Percentiles rank a stretch among this genome's conserved stretches.
These are phyloP conservation scores for Buceros bicornis DNA, from an alignment of 2,797 vertebrate species.

Conservation along the genomic window DNA sequence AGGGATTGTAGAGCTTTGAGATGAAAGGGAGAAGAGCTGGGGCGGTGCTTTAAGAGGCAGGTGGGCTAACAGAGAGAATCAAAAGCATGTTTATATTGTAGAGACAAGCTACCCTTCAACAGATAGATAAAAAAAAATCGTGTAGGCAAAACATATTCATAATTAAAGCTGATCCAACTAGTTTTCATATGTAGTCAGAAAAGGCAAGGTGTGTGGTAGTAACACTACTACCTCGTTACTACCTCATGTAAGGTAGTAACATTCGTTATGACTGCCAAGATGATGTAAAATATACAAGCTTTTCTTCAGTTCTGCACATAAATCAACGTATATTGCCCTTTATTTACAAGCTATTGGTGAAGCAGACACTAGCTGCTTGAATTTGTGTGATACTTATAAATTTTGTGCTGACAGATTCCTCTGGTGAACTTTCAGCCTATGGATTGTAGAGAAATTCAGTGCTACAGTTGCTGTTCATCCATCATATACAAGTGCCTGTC, in stretches of 20 bases:
- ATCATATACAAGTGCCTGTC: not conserved
- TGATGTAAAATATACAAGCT: conserved; percentile 17
- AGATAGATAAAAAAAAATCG: not conserved
- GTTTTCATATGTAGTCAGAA: not conserved
- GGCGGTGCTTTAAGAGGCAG: not conserved
- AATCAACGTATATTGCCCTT: not conserved
- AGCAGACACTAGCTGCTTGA: not conserved
- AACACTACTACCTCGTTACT: too few species aligned
- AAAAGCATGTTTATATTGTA: not conserved
- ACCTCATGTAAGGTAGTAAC: not conserved
- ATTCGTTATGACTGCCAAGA: not conserved
- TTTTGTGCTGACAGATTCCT: not conserved
- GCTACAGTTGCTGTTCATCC: not conserved
- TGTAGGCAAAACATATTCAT: not conserved
- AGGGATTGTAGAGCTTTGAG: not conserved
- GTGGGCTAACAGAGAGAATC: not conserved
- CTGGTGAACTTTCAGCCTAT: not conserved
- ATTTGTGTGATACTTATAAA: not conserved
- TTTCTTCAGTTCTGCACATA: not conserved
- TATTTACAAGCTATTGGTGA: not conserved
- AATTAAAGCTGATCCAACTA: not conserved
- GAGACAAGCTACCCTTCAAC: not conserved
- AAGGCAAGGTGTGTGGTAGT: not conserved
- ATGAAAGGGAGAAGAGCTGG: not conserved
- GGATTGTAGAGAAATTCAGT: not conserved